Evolutionary conservation across 2,888 invertebrate species (phyloP).

Genomic region (Chrysolina haemoptera): DNA sequence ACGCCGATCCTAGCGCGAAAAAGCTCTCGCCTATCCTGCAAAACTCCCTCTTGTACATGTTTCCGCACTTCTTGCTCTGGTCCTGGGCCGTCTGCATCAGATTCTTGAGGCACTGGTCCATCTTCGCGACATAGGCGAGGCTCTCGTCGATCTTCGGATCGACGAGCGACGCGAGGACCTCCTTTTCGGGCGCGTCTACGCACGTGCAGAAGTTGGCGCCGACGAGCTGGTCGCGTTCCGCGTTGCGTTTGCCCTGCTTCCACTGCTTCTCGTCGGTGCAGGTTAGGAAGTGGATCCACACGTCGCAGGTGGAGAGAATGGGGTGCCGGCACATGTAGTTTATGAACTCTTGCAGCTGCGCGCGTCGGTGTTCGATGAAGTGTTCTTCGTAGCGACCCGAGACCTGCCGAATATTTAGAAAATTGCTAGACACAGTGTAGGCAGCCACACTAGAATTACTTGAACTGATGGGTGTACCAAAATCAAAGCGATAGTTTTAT

Average conservation of each 20-base stretch:
- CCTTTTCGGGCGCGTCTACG: constrained; percentile 87
- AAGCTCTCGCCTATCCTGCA: constrained; percentile 92
- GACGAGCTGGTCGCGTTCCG: constrained; percentile 93
- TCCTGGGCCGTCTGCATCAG: constrained; percentile 86
- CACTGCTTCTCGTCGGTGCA: constrained; percentile 98
- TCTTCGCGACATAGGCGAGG: constrained; percentile 83
- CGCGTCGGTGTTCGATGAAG: constrained; percentile 94
- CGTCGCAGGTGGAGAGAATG: constrained; percentile 90
- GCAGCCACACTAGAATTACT: no score
- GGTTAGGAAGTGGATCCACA: constrained; percentile 97
- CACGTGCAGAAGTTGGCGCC: constrained; percentile 94
- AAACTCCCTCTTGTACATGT: constrained; percentile 90
- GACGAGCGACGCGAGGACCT: constrained; percentile 80
- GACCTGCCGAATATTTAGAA: neutral
- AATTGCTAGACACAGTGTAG: no score
- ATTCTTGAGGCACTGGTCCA: constrained; percentile 91
- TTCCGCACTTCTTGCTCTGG: constrained; percentile 90
- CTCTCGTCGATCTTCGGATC: constrained; percentile 91
- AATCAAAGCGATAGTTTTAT: no score
- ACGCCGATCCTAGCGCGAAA: constrained; percentile 85
- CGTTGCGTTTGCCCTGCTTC: constrained; percentile 96
- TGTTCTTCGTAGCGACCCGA: constrained; percentile 82
- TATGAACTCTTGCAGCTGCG: constrained; percentile 95
- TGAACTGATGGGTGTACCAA: no score
- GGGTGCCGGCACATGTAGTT: constrained; percentile 98